Base-by-base conservation (phyloP, 1,140 invertebrate species). In the Halictus rubicundus region DNA sequence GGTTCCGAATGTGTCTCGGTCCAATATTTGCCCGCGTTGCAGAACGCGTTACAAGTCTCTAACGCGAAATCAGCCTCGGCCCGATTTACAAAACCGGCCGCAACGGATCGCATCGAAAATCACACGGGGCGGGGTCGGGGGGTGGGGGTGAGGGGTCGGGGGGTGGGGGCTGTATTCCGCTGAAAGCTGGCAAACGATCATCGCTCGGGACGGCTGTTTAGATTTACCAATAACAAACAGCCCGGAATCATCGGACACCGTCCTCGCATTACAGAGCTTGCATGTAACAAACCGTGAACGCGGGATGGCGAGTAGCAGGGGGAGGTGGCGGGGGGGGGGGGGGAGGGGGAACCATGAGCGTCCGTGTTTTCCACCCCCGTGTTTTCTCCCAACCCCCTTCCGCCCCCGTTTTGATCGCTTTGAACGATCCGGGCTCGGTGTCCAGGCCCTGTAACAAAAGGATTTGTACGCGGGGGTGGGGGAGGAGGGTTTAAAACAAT, bases 171-270 rank as follows among this genome's bases (percentile, higher is more conserved):
- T 32, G 32, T 32, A 32, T 32, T 32, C 27, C 49, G 27, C 52
- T 27, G 37, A 23, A 21, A 49, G 66, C 75, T 71, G 68, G 68
- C 52, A 63, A 77, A 68, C 65, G 64, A 70, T 69, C 32, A 52
- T 79, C 77, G 69, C 46, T 37, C 8, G 59, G 49, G 74, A 68
- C 23, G 57, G 46, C 25, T 71, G 73, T 78, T 78, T 71, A 69
- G 75, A 78, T 78, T 78, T 78, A 63, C 68, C 75, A 25, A 78
- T 71, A 71, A 71, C 75, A 78, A 78, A 78, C 68, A 63, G 39
- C 32, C 49, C 5, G 49, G 49, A 75, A n/a, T 75, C 49, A 52
- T 46, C 65, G 54, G 49, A 52, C 68, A 23, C 12, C 39, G 8
- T 39, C 39, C 21, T 12, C 25, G 46, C 49, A 61, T 65, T 79